These are phyloP conservation scores for Morelia viridis DNA, from an alignment of 2,797 vertebrate genomes.

Conservation along the genomic window DNA sequence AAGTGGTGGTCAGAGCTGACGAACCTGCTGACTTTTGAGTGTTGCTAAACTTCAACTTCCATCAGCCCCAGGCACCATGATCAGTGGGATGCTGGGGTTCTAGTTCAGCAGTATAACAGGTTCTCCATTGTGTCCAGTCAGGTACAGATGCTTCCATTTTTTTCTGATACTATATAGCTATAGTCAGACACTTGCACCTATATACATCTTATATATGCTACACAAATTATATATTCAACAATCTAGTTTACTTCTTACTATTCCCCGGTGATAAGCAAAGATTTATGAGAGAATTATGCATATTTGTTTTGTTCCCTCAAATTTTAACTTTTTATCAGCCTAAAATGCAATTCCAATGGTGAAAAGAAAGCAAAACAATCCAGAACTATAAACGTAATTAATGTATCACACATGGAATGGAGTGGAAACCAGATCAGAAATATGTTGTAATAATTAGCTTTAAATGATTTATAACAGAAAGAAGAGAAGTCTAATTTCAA, in stretches of 20 bases:
- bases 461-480: background rate
- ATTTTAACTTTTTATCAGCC: no score
- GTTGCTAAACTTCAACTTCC: background rate
- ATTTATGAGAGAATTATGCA: no score
- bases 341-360: no score
- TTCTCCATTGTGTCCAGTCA: background rate
- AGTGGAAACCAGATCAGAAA: background rate
- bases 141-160: background rate
- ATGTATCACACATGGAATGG: background rate
- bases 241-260: no score
- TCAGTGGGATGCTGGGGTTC: background rate
- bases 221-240: no score
- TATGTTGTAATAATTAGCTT: slow-evolving; percentile 10
- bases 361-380: background rate
- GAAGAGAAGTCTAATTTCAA: background rate
- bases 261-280: no score
- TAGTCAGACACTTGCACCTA: no score
- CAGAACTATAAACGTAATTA: slow-evolving; percentile 13
- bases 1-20: background rate
- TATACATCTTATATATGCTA: no score
- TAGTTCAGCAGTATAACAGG: background rate
- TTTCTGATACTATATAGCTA: background rate
- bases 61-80: background rate
- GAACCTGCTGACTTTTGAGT: background rate
- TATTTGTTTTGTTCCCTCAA: no score